Conservation (phyloP, 2,888 invertebrate species). For the Copidosoma aretas region DNA sequence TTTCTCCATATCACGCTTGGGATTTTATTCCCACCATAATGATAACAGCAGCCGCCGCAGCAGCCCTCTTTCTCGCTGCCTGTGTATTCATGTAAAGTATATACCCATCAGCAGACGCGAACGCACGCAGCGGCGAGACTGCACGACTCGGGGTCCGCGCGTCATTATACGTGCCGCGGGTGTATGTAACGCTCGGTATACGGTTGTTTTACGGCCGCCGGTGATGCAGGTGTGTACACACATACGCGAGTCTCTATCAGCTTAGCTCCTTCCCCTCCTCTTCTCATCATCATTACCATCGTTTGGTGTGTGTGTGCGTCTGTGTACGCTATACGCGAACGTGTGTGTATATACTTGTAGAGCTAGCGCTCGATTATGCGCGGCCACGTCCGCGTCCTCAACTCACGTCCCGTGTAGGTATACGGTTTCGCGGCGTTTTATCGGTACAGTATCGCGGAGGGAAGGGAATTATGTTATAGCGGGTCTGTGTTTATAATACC, state of each 20-base stretch:
- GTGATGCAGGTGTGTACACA: background rate
- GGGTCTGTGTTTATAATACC: no score
- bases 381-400: no score
- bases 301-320: no score
- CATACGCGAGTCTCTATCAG: constrained; percentile 28
- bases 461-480: no score
- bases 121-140: background rate
- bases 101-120: background rate
- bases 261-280: constrained; percentile 1
- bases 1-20: constrained; percentile 31
- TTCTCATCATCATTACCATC: background rate
- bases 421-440: no score
- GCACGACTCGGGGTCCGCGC: constrained; percentile 2
- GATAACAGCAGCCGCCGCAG: background rate
- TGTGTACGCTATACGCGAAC: no score
- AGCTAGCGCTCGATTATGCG: no score
- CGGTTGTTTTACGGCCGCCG: constrained; percentile 37
- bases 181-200: constrained; percentile 19
- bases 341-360: no score
- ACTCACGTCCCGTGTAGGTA: no score
- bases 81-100: background rate
- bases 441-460: no score
- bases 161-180: constrained; percentile 9
- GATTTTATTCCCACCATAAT: constrained; percentile 31
- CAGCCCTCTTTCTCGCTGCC: background rate